phyloP scores from a whole-genome alignment of 2,888 invertebrate species.

The Campoplex nolae region DNA sequence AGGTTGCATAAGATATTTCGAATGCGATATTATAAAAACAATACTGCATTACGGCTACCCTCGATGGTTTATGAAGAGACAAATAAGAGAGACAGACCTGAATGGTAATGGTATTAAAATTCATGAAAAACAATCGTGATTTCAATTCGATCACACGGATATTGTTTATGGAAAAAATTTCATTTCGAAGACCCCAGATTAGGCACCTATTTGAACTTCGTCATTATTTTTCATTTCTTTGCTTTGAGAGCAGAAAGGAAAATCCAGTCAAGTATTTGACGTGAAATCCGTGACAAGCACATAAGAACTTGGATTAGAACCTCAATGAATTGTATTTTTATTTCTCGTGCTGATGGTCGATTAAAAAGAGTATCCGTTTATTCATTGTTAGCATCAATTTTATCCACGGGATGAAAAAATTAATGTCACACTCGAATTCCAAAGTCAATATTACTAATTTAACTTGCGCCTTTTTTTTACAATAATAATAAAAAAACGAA shows the following conservation, averaged over 20 bases:
- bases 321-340: too few species aligned
- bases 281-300: too few species aligned
- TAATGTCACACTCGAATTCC: not conserved
- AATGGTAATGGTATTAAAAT: conserved; percentile 3
- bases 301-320: too few species aligned
- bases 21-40: conserved; percentile 19
- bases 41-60: conserved; percentile 25
- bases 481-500: not conserved
- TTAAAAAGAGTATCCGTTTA: too few species aligned
- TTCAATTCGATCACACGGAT: conserved; percentile 39
- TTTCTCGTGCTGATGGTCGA: too few species aligned
- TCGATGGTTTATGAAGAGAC: not conserved
- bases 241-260: not conserved
- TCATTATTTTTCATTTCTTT: not conserved
- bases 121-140: not conserved
- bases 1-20: conserved; percentile 49
- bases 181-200: not conserved
- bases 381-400: too few species aligned
- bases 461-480: not conserved
- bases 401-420: not conserved
- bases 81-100: not conserved
- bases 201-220: not conserved
- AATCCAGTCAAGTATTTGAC: too few species aligned
- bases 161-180: not conserved
- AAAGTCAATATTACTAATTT: not conserved